These are phyloP conservation scores for Altica lythri DNA, from an alignment of 2,888 invertebrate genomes.

Conservation along the genomic window DNA sequence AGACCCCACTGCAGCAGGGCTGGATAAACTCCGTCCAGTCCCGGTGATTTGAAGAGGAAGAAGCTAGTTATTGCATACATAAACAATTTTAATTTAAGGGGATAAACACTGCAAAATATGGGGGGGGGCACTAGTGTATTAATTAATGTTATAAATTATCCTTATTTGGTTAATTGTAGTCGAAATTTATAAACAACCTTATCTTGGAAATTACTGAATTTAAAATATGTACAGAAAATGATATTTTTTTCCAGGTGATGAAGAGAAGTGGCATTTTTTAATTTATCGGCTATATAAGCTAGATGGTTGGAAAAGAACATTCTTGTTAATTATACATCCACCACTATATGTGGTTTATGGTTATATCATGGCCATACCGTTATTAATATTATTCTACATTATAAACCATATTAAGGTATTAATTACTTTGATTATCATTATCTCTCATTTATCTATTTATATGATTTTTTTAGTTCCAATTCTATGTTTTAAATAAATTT, in stretches of 20 bases:
- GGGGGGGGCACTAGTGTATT: too few species aligned
- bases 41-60: too few species aligned
- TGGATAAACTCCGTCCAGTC: too few species aligned
- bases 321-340: neutral
- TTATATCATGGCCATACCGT: neutral
- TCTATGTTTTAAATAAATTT: neutral
- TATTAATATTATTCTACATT: neutral
- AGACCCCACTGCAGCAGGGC: too few species aligned
- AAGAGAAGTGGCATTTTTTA: neutral
- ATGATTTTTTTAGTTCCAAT: slow-evolving; percentile 11
- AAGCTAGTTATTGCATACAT: too few species aligned
- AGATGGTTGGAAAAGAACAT: neutral
- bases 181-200: too few species aligned
- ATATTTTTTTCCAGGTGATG: slow-evolving; percentile 4
- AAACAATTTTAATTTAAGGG: too few species aligned
- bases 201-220: too few species aligned
- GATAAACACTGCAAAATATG: too few species aligned
- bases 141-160: too few species aligned
- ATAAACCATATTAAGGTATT: slow-evolving; percentile 10
- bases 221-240: too few species aligned
- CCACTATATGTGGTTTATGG: neutral
- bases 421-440: neutral
- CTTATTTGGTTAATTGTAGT: too few species aligned
- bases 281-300: neutral
- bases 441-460: neutral